Evolutionary conservation across 2,113 vertebrate species (phyloP).

Genomic region (Eublepharis macularius): DNA sequence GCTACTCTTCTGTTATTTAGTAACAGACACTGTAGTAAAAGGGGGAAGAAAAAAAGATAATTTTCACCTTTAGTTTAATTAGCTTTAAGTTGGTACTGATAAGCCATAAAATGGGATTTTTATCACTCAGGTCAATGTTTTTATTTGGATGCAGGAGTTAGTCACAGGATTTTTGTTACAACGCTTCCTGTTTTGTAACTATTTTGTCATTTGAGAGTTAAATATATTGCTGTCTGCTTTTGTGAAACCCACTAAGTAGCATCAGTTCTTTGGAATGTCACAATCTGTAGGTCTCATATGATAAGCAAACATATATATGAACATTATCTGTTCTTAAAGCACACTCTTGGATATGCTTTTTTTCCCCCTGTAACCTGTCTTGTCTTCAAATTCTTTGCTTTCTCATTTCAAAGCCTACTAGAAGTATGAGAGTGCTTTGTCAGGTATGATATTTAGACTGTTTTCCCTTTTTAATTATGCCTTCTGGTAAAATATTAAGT

Average conservation of each 20-base stretch:
- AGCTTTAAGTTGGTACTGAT: background rate
- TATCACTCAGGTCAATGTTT: background rate
- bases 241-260: background rate
- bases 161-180: background rate
- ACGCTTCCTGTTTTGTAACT: background rate
- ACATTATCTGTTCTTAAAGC: conserved; percentile 47
- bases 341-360: conserved; percentile 72
- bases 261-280: conserved; percentile 32
- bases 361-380: conserved; percentile 68
- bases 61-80: background rate
- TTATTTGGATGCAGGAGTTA: conserved; percentile 20
- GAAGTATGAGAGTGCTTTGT: conserved; percentile 99
- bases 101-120: background rate
- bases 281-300: background rate
- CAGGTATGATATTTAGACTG: conserved; percentile 92
- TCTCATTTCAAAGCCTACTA: conserved; percentile 98
- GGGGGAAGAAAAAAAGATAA: background rate
- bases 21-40: background rate
- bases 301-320: conserved; percentile 49
- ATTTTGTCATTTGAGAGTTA: background rate
- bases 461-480: conserved; percentile 74
- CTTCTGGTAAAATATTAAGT: conserved; percentile 37
- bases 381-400: conserved; percentile 93
- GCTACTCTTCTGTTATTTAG: background rate
- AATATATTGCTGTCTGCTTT: conserved; percentile 21